A percentile compares a stretch with the other conserved stretches of the same genome.
phyloP scores from a whole-genome alignment of 2,888 invertebrate species.

The Sinohyriopsis cumingii region DNA sequence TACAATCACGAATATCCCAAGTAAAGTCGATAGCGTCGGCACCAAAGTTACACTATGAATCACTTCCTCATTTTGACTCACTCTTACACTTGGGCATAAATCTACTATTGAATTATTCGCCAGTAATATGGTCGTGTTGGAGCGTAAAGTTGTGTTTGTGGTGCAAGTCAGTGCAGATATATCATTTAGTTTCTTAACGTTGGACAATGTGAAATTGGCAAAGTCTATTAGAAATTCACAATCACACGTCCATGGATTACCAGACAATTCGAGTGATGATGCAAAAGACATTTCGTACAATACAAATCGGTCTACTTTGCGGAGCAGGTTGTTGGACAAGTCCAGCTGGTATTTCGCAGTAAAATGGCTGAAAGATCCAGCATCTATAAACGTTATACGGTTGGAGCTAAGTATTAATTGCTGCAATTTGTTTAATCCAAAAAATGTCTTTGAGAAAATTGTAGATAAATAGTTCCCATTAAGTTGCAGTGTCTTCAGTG shows the following conservation, averaged over 20 bases:
- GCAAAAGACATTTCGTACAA: constrained; percentile 22
- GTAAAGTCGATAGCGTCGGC: constrained; percentile 5
- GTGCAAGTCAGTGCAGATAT: constrained; percentile 11
- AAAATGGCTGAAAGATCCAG: constrained; percentile 38
- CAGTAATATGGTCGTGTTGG: neutral
- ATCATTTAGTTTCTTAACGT: constrained; percentile 4
- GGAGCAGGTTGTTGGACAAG: constrained; percentile 38
- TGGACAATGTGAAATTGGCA: constrained; percentile 4
- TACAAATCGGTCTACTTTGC: constrained; percentile 21
- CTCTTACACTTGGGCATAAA: constrained; percentile 14
- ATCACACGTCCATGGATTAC: constrained; percentile 37
- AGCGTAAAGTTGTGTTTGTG: neutral
- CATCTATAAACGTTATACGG: constrained; percentile 22
- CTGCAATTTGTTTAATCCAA: constrained; percentile 6
- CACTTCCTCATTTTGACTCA: neutral
- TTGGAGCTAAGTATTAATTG: constrained; percentile 18
- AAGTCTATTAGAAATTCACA: constrained; percentile 24
- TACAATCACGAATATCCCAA: constrained; percentile 29
- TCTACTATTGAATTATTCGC: constrained; percentile 7
- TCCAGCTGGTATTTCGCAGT: constrained; percentile 26
- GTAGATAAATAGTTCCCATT: constrained; percentile 4
- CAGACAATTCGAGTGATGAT: constrained; percentile 28
- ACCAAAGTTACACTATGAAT: neutral
- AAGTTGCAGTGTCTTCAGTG: neutral
- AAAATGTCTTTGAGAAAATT: constrained; percentile 11